Evolutionary conservation across 2,888 invertebrate genomes (phyloP).

Genomic region (Tetragnatha montana): DNA sequence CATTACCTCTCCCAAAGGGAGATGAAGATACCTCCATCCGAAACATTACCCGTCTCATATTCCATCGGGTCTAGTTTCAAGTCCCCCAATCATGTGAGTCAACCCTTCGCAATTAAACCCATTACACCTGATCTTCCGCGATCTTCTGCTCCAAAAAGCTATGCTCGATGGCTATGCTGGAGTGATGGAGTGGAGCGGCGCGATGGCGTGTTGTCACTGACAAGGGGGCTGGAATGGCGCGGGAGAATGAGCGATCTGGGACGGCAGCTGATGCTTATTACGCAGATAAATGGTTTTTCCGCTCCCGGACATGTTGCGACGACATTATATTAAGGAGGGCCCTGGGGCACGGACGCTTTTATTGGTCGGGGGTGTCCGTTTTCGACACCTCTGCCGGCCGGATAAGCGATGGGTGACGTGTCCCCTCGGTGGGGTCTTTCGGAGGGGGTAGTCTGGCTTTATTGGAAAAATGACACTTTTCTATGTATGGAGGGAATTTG

Average conservation of each 20-base stretch:
- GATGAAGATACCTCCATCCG: too few relatives aligned
- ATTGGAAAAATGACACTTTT: neutral
- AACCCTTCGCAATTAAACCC: neutral
- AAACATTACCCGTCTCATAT: neutral
- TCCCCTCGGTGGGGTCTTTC: neutral
- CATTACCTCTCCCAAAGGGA: too few relatives aligned
- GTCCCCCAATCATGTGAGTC: neutral
- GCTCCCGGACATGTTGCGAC: constrained; percentile 60
- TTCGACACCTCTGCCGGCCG: constrained; percentile 2
- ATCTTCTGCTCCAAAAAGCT: too few relatives aligned
- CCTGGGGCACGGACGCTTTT: constrained; percentile 2
- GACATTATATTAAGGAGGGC: constrained; percentile 62
- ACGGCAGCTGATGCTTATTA: constrained; percentile 68
- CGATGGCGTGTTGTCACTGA: constrained; percentile 54
- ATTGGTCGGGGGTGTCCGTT: constrained; percentile 14
- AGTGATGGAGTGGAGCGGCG: constrained; percentile 46
- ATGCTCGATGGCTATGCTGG: neutral
- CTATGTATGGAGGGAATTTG: neutral
- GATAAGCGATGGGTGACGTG: neutral
- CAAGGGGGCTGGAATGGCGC: constrained; percentile 47
- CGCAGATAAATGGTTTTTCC: constrained; percentile 69
- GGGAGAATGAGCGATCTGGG: constrained; percentile 57
- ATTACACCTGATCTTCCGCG: too few relatives aligned
- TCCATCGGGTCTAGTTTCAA: too few relatives aligned
- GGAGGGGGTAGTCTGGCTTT: neutral